Conservation (phyloP, 1,140 invertebrate genomes). For the Anagrus nilaparvatae region DNA sequence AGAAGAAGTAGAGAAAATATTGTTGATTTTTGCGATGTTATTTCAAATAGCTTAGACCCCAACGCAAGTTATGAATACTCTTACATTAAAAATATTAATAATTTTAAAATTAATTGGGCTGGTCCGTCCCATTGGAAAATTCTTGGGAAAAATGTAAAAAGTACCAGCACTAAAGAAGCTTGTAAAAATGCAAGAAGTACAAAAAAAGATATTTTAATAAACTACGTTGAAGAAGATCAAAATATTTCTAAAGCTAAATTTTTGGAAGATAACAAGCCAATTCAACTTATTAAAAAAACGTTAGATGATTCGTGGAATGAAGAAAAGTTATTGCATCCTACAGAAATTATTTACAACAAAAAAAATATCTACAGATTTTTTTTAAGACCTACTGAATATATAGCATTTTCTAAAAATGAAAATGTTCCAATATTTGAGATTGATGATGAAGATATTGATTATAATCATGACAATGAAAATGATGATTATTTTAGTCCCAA, state of each 20-base stretch:
- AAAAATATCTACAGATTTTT: constrained; percentile 20
- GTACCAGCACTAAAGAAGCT: constrained; percentile 4
- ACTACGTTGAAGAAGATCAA: constrained; percentile 4
- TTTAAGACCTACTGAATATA: constrained; percentile 33
- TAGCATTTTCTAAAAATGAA: too few relatives aligned
- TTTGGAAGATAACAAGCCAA: constrained; percentile 25
- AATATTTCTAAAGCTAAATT: constrained; percentile 13
- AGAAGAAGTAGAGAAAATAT: constrained; percentile 14
- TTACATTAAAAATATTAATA: constrained; percentile 50
- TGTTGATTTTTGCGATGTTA: constrained; percentile 25
- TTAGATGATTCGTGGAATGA: constrained; percentile 27
- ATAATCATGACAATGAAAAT: constrained; percentile 26
- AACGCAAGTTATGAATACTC: constrained; percentile 50
- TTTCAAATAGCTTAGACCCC: constrained; percentile 19
- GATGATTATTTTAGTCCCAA: constrained; percentile 32
- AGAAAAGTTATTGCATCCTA: constrained; percentile 11
- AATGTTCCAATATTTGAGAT: constrained; percentile 46
- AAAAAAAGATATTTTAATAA: constrained; percentile 11
- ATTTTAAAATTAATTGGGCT: constrained; percentile 55
- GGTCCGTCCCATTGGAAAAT: constrained; percentile 66
- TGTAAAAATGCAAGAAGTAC: constrained; percentile 18
- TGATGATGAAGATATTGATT: constrained; percentile 40
- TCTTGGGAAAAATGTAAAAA: constrained; percentile 38
- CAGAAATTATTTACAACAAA: constrained; percentile 19
- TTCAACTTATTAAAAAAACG: constrained; percentile 18